phyloP scores from a whole-genome alignment of 2,888 invertebrate genomes.

The Temnothorax ravouxi region DNA sequence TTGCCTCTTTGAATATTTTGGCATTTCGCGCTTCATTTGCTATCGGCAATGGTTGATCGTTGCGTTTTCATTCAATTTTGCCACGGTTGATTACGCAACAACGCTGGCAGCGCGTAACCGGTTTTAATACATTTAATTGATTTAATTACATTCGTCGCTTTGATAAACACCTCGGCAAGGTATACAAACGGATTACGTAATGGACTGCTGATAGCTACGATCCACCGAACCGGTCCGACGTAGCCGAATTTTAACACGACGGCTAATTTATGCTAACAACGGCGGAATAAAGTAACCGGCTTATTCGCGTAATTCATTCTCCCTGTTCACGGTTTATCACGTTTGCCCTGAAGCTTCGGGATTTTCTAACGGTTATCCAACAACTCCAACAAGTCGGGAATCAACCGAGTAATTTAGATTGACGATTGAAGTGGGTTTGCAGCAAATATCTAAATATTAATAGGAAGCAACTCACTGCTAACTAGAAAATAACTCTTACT shows the following conservation, averaged over 20 bases:
- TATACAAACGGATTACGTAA: slow-evolving; percentile 70
- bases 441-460: not conserved
- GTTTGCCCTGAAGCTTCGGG: not conserved
- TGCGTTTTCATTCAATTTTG: slow-evolving; percentile 63
- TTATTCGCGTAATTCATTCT: slow-evolving; percentile 28
- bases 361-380: not conserved
- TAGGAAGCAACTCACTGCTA: not conserved
- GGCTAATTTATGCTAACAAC: slow-evolving; percentile 64
- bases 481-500: not conserved
- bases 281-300: slow-evolving; percentile 41
- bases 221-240: slow-evolving; percentile 21
- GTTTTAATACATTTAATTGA: slow-evolving; percentile 72
- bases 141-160: slow-evolving; percentile 68
- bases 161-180: slow-evolving; percentile 68
- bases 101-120: slow-evolving; percentile 57
- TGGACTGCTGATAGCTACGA: slow-evolving; percentile 67
- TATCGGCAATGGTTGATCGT: slow-evolving; percentile 29
- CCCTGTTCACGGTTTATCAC: not conserved
- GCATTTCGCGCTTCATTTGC: slow-evolving; percentile 34
- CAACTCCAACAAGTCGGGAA: not conserved
- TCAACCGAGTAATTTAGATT: not conserved
- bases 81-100: slow-evolving; percentile 64
- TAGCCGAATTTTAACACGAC: slow-evolving; percentile 59
- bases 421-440: not conserved
- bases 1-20: slow-evolving; percentile 55